phyloP scores from a whole-genome alignment of 2,113 vertebrate species.

The Bucco capensis region DNA sequence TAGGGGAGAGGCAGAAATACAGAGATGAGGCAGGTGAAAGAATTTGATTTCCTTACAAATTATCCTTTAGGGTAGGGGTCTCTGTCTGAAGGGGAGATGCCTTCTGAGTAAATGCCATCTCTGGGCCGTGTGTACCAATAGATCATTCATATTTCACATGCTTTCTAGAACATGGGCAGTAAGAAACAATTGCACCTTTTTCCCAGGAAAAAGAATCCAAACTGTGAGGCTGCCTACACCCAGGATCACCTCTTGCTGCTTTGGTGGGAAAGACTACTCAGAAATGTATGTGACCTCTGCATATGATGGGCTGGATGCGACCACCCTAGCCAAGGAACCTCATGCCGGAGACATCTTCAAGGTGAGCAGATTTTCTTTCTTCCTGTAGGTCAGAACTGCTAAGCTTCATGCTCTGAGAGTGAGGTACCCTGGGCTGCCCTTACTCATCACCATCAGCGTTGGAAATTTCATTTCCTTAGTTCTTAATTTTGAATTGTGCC shows the following conservation, averaged over 20 bases:
- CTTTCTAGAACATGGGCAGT: neutral
- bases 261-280: slow-evolving; percentile 82
- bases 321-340: slow-evolving; percentile 70
- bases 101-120: neutral
- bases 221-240: slow-evolving; percentile 77
- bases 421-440: fast-evolving
- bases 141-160: neutral
- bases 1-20: neutral
- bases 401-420: neutral
- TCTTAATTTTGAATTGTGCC: neutral
- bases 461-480: neutral
- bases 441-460: neutral
- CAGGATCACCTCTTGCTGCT: slow-evolving; percentile 86
- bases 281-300: slow-evolving; percentile 88
- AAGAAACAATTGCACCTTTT: neutral
- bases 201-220: slow-evolving; percentile 78
- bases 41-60: neutral
- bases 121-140: neutral
- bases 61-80: neutral
- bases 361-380: slow-evolving; percentile 54
- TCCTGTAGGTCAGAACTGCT: neutral
- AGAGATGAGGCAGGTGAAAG: neutral
- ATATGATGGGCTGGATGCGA: slow-evolving; percentile 70
- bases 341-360: slow-evolving; percentile 82
- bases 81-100: neutral